Base-by-base conservation (phyloP, 2,797 vertebrate species). In the Peromyscus attwateri region DNA sequence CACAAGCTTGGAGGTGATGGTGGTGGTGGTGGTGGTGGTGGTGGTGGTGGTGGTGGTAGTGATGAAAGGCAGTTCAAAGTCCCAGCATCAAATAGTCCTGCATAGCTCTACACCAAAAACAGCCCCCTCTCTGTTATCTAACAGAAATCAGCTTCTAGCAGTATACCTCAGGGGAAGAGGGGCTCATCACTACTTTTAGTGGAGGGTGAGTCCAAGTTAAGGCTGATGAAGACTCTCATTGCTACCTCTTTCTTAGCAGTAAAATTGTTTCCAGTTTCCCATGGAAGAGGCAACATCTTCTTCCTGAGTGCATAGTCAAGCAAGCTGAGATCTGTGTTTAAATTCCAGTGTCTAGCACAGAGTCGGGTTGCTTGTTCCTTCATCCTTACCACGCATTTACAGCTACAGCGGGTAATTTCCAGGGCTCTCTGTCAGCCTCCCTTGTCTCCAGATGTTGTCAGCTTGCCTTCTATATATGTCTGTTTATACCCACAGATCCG, bases 81-180 rank as follows among this genome's bases (percentile, higher is more conserved):
- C 40, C 17, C 8, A 5, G 11, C 29, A 46, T n/a, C 13, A 68
- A 25, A 55, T 27, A 37, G 3, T 7, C 76, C 4, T 25, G 16
- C 17, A 23, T 57, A 52, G 0, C 2, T 5, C 0, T n/a, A 75
- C 29, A 34, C 0, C 27, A 55, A 31, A 21, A 37, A 40, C 40
- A 37, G 0, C 0, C 0, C 31, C 10, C 0, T 70, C n/a, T 87
- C 37, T 10, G 0, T 9, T 21, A 7, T 80, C 64, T 71, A 52
- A 34, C 21, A 76, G 77, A 85, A 14, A 4, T 94, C 81, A 0
- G 11, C 25, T 57, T 93, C 49, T 71, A 13, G 16, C 1, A 37
- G 8, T 31, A 2, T 2, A 0, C 1, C 3, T 76, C 3, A 14
- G 34, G 31, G 25, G 10, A 55, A 60, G 25, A 14, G 12, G 49